Evolutionary conservation across 1,140 invertebrate genomes (phyloP).

Genomic region (Lordiphosa clarofinis): DNA sequence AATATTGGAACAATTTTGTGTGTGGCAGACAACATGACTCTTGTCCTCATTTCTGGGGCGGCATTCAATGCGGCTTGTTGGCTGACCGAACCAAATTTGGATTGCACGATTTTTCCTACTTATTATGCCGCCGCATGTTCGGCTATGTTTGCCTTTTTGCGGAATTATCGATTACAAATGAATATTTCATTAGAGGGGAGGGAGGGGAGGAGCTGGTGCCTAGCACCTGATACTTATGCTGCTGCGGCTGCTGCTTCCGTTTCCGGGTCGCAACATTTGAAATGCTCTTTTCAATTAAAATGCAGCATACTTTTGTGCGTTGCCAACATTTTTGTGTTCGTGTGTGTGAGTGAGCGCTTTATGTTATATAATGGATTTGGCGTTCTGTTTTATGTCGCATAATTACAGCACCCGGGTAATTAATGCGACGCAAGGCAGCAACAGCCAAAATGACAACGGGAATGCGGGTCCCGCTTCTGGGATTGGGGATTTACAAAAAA

Average conservation of each 20-base stretch:
- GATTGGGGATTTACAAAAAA: conserved; percentile 28
- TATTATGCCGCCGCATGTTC: conserved; percentile 64
- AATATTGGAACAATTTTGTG: conserved; percentile 51
- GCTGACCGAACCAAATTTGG: conserved; percentile 10
- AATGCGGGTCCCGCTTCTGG: conserved; percentile 39
- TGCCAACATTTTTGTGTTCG: neutral
- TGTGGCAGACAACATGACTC: conserved; percentile 62
- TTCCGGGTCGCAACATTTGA: conserved; percentile 43
- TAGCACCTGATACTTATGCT: conserved; percentile 24
- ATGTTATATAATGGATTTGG: conserved; percentile 35
- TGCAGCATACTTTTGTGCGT: conserved; percentile 49
- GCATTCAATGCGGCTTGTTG: conserved; percentile 52
- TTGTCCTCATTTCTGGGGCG: conserved; percentile 61
- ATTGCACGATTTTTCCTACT: conserved; percentile 34
- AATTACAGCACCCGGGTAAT: conserved; percentile 50
- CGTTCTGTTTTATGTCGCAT: conserved; percentile 47
- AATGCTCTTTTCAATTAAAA: conserved; percentile 62
- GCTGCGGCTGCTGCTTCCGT: conserved; percentile 31
- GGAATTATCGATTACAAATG: conserved; percentile 76
- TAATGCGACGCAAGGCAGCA: conserved; percentile 35
- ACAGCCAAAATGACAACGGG: conserved; percentile 37
- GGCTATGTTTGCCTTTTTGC: conserved; percentile 50
- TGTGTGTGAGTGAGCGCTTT: conserved; percentile 10
- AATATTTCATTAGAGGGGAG: conserved; percentile 65
- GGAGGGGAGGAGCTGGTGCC: conserved; percentile 4